Conservation (phyloP, 2,888 invertebrate species). For the Carabus problematicus region DNA sequence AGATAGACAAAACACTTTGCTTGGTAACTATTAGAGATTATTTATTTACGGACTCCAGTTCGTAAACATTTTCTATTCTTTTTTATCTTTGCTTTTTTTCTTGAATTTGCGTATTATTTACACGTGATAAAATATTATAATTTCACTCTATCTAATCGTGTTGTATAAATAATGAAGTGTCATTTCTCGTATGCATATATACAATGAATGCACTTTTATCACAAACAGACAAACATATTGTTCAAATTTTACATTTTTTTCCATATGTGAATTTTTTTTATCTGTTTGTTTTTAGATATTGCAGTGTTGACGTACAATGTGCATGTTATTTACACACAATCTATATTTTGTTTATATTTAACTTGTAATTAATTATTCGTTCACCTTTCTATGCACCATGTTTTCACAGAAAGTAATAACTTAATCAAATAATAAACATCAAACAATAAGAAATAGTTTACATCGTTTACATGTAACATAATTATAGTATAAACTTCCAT, state of each 20-base stretch:
- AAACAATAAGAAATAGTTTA: too few species aligned
- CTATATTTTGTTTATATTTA: too few species aligned
- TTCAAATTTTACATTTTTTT: constrained; percentile 6
- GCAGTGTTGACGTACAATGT: neutral
- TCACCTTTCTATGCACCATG: too few species aligned
- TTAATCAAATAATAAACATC: too few species aligned
- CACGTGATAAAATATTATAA: constrained; percentile 23
- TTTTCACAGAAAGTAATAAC: too few species aligned
- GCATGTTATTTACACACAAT: too few species aligned
- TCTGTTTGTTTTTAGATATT: constrained; percentile 11
- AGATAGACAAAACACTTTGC: constrained; percentile 27
- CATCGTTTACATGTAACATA: too few species aligned
- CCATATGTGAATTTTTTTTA: constrained; percentile 8
- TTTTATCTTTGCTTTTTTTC: constrained; percentile 6
- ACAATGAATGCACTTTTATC: neutral
- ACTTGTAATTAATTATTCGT: too few species aligned
- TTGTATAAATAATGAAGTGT: constrained; percentile 23
- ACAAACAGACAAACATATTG: constrained; percentile 2
- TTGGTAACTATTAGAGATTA: constrained; percentile 19
- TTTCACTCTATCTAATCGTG: constrained; percentile 24
- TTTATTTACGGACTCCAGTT: constrained; percentile 3
- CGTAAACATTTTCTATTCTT: constrained; percentile 28
- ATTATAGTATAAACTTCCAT: too few species aligned
- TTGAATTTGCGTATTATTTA: constrained; percentile 24
- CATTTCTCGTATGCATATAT: neutral